These are phyloP conservation scores for Agriopis marginaria DNA, from an alignment of 2,888 invertebrate genomes.

Conservation along the genomic window DNA sequence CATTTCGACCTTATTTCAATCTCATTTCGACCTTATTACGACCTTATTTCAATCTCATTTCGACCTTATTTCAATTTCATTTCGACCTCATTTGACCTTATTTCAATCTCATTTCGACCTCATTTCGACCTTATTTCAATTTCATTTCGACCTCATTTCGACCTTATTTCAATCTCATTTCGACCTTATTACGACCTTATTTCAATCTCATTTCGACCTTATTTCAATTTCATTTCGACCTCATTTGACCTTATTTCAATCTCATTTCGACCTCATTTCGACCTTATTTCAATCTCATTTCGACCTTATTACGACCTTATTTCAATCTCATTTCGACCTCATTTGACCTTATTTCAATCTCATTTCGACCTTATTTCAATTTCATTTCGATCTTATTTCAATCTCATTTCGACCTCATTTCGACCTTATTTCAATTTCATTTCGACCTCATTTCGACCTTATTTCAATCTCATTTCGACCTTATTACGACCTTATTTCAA, in stretches of 20 bases:
- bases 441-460: neutral
- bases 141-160: neutral
- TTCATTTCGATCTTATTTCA: neutral
- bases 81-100: too few relatives aligned
- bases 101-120: too few relatives aligned
- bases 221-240: neutral
- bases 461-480: too few relatives aligned
- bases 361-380: too few relatives aligned
- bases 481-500: too few relatives aligned
- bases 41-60: neutral
- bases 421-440: neutral
- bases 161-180: neutral
- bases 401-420: neutral
- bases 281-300: neutral
- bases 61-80: neutral
- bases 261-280: neutral
- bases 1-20: neutral
- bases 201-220: too few relatives aligned
- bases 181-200: neutral
- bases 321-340: too few relatives aligned
- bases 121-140: neutral
- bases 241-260: too few relatives aligned
- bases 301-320: neutral
- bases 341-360: neutral
- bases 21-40: neutral